Evolutionary conservation across 2,113 vertebrate species (phyloP).

Genomic region (Tretioscincus oriximinensis): DNA sequence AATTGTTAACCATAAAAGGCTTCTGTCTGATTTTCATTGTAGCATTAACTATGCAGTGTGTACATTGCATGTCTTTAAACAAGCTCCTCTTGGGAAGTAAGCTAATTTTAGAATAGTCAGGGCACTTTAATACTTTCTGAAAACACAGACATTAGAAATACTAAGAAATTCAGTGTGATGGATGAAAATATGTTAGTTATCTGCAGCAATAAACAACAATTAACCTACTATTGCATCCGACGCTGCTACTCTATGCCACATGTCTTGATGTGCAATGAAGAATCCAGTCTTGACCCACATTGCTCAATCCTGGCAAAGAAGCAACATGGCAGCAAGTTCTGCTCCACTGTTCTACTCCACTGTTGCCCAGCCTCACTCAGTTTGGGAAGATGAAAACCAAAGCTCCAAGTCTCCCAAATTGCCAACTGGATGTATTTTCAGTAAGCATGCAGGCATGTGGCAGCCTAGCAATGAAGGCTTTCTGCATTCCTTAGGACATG

Average conservation of each 20-base stretch:
- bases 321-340: no score
- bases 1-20: not conserved
- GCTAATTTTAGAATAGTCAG: conserved; percentile 23
- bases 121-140: not conserved
- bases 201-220: not conserved
- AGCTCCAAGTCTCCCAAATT: no score
- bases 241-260: not conserved
- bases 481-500: no score
- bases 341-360: no score
- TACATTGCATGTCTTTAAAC: conserved; percentile 20
- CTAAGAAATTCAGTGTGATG: not conserved
- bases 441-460: no score
- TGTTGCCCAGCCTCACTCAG: no score
- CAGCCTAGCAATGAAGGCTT: no score
- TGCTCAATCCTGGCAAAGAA: no score
- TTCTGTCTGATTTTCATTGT: conserved; percentile 28
- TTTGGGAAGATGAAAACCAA: no score
- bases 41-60: not conserved
- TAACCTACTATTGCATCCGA: not conserved
- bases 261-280: no score
- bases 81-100: conserved; percentile 22
- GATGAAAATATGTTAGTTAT: not conserved
- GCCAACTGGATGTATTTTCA: no score
- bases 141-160: conserved; percentile 4
- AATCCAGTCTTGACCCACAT: no score